phyloP scores from a whole-genome alignment of 2,888 invertebrate genomes.

The Meliscaeva auricollis region DNA sequence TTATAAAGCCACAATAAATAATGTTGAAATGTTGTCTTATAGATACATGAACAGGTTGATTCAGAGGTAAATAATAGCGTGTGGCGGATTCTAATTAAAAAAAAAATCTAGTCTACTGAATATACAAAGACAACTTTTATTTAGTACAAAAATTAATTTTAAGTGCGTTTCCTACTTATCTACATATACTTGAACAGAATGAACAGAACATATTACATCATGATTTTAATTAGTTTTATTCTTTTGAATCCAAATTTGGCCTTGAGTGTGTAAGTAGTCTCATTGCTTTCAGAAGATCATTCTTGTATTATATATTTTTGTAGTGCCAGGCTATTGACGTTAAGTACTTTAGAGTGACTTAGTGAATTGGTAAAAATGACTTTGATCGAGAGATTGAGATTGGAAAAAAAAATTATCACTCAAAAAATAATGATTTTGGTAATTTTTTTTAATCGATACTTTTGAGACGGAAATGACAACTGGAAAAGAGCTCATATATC shows the following conservation, averaged over 20 bases:
- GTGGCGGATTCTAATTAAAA: constrained; percentile 22
- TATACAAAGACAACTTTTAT: constrained; percentile 2
- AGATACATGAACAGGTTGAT: constrained; percentile 34
- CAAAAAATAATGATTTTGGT: too few relatives aligned
- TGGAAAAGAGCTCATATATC: too few relatives aligned
- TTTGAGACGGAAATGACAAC: too few relatives aligned
- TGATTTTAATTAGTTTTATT: neutral
- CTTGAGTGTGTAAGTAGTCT: constrained; percentile 45
- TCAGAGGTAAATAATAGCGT: too few relatives aligned
- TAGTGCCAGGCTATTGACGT: too few relatives aligned
- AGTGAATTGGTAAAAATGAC: neutral
- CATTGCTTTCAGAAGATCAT: constrained; percentile 23
- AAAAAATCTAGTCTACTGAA: constrained; percentile 21
- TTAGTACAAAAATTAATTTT: constrained; percentile 19
- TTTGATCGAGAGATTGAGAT: constrained; percentile 4
- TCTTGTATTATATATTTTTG: neutral
- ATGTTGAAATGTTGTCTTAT: neutral
- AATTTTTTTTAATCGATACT: too few relatives aligned
- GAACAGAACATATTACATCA: neutral
- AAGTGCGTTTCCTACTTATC: constrained; percentile 39
- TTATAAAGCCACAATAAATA: constrained; percentile 6
- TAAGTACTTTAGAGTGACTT: constrained; percentile 34
- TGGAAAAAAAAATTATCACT: constrained; percentile 5
- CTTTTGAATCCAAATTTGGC: constrained; percentile 16
- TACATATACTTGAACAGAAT: too few relatives aligned